These are phyloP conservation scores for Helleia helle DNA, from an alignment of 2,888 invertebrate species.

Conservation along the genomic window DNA sequence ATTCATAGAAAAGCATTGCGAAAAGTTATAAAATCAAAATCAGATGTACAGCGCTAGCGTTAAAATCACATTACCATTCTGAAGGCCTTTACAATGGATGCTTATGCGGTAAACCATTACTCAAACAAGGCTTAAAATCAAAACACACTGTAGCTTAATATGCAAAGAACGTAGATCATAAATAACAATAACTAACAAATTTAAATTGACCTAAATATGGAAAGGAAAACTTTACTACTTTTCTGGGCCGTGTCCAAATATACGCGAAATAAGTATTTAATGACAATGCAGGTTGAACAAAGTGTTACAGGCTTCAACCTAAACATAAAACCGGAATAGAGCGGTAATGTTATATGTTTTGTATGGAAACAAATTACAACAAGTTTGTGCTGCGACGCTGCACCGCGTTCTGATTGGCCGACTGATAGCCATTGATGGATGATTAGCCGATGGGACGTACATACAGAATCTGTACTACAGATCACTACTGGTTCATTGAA, in stretches of 20 bases:
- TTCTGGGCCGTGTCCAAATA: slow-evolving; percentile 46
- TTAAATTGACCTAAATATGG: slow-evolving; percentile 45
- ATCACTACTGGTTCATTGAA: too few relatives aligned
- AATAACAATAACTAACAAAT: slow-evolving; percentile 31
- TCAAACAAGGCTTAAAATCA: slow-evolving; percentile 8
- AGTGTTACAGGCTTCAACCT: too few relatives aligned
- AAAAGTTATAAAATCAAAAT: background rate
- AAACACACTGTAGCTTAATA: slow-evolving; percentile 8
- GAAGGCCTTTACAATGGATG: background rate
- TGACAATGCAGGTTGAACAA: slow-evolving; percentile 20
- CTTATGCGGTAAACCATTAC: slow-evolving; percentile 7
- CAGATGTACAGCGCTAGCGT: background rate
- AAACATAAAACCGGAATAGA: too few relatives aligned
- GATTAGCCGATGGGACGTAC: too few relatives aligned
- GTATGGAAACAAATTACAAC: too few relatives aligned
- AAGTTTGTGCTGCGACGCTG: too few relatives aligned
- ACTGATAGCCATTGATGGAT: too few relatives aligned
- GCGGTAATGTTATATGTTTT: too few relatives aligned
- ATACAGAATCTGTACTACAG: too few relatives aligned
- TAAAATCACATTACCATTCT: background rate
- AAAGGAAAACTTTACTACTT: slow-evolving; percentile 37
- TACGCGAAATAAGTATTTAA: slow-evolving; percentile 34
- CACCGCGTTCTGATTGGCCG: too few relatives aligned
- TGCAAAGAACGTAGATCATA: slow-evolving; percentile 23
- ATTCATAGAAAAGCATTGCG: background rate